Evolutionary conservation across 2,888 invertebrate species (phyloP).

Genomic region (Scotopteryx bipunctaria): DNA sequence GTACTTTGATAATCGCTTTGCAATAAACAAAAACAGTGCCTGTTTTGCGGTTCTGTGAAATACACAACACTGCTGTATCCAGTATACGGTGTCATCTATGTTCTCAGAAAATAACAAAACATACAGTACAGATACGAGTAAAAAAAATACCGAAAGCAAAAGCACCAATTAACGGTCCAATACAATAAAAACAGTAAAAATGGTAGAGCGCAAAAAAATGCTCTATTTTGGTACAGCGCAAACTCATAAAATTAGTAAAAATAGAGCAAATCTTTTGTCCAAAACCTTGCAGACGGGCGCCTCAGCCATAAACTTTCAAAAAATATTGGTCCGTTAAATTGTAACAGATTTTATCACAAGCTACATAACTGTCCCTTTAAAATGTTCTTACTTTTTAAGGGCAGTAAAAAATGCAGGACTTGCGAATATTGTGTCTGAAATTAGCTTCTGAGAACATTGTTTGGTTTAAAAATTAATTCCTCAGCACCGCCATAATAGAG

Average conservation of each 20-base stretch:
- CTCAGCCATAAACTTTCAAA: constrained; percentile 42
- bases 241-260: constrained; percentile 60
- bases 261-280: constrained; percentile 65
- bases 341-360: constrained; percentile 54
- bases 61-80: background rate
- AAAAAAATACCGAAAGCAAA: constrained; percentile 37
- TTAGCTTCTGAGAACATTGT: background rate
- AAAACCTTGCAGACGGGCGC: constrained; percentile 36
- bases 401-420: background rate
- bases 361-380: constrained; percentile 22
- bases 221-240: constrained; percentile 53
- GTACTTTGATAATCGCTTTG: no score
- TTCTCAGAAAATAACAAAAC: constrained; percentile 27
- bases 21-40: no score
- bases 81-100: background rate
- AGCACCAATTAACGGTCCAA: constrained; percentile 26
- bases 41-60: no score
- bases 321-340: constrained; percentile 62
- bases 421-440: background rate
- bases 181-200: constrained; percentile 39
- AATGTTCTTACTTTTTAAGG: constrained; percentile 14
- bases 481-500: no score
- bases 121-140: constrained; percentile 10
- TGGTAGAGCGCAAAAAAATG: constrained; percentile 42
- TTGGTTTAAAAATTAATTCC: no score